Conservation (phyloP, 2,888 invertebrate genomes). For the Platypus cylindrus region DNA sequence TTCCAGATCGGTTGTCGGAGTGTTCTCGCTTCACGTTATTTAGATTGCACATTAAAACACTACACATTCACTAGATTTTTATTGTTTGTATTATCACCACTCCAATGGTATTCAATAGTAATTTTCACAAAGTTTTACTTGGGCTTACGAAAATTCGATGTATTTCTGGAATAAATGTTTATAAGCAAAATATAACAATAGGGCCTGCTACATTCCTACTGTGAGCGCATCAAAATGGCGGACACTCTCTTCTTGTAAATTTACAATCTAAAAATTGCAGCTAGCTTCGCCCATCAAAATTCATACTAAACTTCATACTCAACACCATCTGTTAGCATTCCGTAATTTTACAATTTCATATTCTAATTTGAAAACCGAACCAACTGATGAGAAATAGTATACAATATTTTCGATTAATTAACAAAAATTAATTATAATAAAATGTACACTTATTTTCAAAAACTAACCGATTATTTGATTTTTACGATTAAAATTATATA, state of each 20-base stretch:
- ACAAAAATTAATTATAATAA: too few species aligned
- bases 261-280: constrained; percentile 24
- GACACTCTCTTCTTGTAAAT: constrained; percentile 29
- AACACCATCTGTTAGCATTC: constrained; percentile 6
- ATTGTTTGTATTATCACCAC: too few species aligned
- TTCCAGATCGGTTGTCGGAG: constrained; percentile 24
- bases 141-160: constrained; percentile 33
- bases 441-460: too few species aligned
- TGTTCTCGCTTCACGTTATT: constrained; percentile 29
- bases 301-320: constrained; percentile 2
- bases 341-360: too few species aligned
- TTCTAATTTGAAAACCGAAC: too few species aligned
- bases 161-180: too few species aligned
- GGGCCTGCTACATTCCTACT: constrained; percentile 35
- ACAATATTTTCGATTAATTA: too few species aligned
- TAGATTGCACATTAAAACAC: constrained; percentile 30
- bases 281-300: constrained; percentile 23
- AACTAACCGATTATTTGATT: too few species aligned
- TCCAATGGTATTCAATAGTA: too few species aligned
- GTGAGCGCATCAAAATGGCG: constrained; percentile 36
- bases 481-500: too few species aligned
- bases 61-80: constrained; percentile 31
- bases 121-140: too few species aligned
- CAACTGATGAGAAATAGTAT: too few species aligned
- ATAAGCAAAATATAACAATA: constrained; percentile 33